Evolutionary conservation across 1,140 invertebrate genomes (phyloP), one percentile per base, ranked within the genome.

Genomic region (Holotrichia oblita): DNA sequence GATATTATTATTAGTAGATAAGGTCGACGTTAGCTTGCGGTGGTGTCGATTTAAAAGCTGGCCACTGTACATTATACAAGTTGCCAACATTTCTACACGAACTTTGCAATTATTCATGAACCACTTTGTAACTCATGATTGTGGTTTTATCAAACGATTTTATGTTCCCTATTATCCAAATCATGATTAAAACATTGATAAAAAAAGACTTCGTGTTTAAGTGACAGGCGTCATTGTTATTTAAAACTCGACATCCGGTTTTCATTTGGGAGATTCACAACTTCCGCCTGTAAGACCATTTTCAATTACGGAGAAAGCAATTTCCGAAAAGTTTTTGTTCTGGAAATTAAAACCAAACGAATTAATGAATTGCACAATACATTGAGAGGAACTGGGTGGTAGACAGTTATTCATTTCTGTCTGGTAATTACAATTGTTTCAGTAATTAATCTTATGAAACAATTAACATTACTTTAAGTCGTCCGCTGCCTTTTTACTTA

Each of bases 361-460:
- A 14, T 10, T 10, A 44, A 44, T 44, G 14, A 44, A 44, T 44
- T 44, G 14, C 42, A 14, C 0, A 44, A 44, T 44, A 44, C 42
- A 9, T 3, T 7, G 8, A 44, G 14, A 14, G 42, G 14, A 44
- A 44, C 42, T 10, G 9, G 42, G 8, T 14, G 42, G 14, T 44
- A 44, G 42, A 14, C 42, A 61, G 59, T n/a, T 8, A 61, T 48
- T 48, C 44, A 61, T 61, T 61, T 22, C 59, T 3, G 59, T 34
- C 7, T 61, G 59, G 59, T 7, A 61, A 61, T 17, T 61, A 8
- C 59, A 61, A 61, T 61, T 61, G 59, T 61, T 61, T 61, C 8
- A 61, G 59, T 22, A 61, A 61, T 61, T 61, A 61, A 61, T 61
- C 59, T 61, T 61, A n/a, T n/a, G 59, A 61, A 61, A 20, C 59